Evolutionary conservation across 2,113 vertebrate genomes (phyloP).

Genomic region (Camelus bactrianus): DNA sequence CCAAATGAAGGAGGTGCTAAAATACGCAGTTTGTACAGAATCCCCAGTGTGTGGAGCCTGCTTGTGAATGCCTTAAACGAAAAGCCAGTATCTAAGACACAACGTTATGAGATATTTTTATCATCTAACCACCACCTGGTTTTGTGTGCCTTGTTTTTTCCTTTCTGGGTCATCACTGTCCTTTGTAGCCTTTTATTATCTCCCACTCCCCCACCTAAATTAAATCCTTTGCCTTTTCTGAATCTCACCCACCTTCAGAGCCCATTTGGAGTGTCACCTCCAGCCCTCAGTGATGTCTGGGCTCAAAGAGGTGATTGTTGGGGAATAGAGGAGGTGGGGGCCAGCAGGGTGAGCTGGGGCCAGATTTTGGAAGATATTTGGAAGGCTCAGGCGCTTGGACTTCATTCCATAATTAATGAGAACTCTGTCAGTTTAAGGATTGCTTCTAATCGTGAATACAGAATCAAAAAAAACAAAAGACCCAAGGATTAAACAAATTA

Average conservation of each 20-base stretch:
- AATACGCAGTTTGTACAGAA: not conserved
- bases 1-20: not conserved
- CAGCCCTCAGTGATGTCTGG: not conserved
- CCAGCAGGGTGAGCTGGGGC: not conserved
- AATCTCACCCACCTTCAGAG: not conserved
- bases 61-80: not conserved
- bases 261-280: not conserved
- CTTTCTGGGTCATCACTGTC: not conserved
- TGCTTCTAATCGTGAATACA: not conserved
- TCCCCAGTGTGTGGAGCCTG: not conserved
- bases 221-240: not conserved
- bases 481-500: not conserved
- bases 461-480: not conserved
- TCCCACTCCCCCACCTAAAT: not conserved
- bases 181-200: not conserved
- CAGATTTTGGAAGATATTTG: not conserved
- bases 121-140: not conserved
- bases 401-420: not conserved
- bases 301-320: not conserved
- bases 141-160: not conserved
- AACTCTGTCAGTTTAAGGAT: not conserved
- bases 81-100: not conserved
- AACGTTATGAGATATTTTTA: not conserved
- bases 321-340: not conserved
- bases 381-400: not conserved